A percentile compares a stretch with the other conserved stretches of the same genome.
Conservation (phyloP, 2,113 vertebrate genomes). For the Sebastes schlegelii region DNA sequence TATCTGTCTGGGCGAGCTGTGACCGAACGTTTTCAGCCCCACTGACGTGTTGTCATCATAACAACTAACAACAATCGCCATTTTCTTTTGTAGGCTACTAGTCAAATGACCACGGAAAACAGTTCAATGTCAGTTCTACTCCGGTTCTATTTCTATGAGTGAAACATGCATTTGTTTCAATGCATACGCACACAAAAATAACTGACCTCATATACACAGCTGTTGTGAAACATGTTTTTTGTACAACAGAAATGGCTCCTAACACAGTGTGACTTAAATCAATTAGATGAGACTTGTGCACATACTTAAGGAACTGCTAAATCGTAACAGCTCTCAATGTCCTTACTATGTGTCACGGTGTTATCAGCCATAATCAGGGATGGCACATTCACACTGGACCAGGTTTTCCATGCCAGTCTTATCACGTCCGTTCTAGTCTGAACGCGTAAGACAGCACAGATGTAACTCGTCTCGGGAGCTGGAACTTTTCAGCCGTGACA, state of each 20-base stretch:
- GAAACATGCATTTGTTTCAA: not conserved
- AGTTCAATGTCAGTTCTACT: too few species aligned
- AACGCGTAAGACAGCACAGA: constrained; percentile 42
- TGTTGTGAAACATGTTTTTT: not conserved
- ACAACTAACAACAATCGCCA: too few species aligned
- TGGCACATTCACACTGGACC: constrained; percentile 29
- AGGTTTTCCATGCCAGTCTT: constrained; percentile 50
- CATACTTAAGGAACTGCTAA: not conserved
- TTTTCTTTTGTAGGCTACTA: too few species aligned
- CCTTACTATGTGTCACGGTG: constrained; percentile 65
- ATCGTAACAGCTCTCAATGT: not conserved
- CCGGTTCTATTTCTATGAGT: too few species aligned
- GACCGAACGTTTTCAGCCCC: too few species aligned
- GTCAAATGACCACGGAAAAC: too few species aligned
- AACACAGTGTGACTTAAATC: not conserved
- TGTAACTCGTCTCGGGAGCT: constrained; percentile 25
- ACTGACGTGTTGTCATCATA: too few species aligned
- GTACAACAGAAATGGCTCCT: not conserved
- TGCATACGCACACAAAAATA: not conserved
- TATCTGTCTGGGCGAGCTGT: too few species aligned
- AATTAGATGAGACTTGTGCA: not conserved
- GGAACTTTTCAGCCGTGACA: constrained; percentile 49
- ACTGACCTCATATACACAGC: not conserved
- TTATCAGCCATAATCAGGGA: constrained; percentile 69
- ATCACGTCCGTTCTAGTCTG: constrained; percentile 29